Conservation (phyloP, 2,113 vertebrate genomes). For the Clarias gariepinus region DNA sequence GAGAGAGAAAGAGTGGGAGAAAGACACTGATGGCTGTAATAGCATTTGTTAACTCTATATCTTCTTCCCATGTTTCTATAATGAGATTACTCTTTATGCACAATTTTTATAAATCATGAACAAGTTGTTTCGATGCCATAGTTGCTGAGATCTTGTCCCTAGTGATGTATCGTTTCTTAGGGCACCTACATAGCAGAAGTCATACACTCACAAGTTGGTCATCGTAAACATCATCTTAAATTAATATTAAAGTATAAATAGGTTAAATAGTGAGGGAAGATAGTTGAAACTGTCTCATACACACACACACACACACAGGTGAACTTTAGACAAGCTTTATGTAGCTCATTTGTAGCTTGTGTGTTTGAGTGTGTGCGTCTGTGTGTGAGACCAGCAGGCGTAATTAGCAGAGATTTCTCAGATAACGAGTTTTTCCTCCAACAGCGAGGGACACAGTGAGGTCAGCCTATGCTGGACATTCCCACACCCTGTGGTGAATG, state of each 20-base stretch:
- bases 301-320: background rate
- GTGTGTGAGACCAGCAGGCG: slow-evolving; percentile 53
- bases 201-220: background rate
- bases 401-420: slow-evolving; percentile 60
- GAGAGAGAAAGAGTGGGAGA: slow-evolving; percentile 22
- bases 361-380: background rate
- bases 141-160: background rate
- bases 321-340: background rate
- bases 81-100: background rate
- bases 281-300: background rate
- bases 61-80: slow-evolving; percentile 6
- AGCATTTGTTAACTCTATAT: slow-evolving; percentile 32
- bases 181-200: background rate
- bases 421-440: slow-evolving; percentile 59
- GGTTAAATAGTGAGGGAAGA: background rate
- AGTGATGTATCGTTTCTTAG: background rate
- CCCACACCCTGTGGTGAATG: slow-evolving; percentile 56
- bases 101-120: background rate
- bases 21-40: slow-evolving; percentile 35
- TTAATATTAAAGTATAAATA: background rate
- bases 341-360: background rate
- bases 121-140: background rate
- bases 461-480: slow-evolving; percentile 58
- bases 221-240: background rate
- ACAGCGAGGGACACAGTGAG: slow-evolving; percentile 49